Percentiles rank a stretch among this genome's conserved stretches.
Conservation (phyloP, 53 echinoderm and acorn worm species). For the Actinopyga echinites region DNA sequence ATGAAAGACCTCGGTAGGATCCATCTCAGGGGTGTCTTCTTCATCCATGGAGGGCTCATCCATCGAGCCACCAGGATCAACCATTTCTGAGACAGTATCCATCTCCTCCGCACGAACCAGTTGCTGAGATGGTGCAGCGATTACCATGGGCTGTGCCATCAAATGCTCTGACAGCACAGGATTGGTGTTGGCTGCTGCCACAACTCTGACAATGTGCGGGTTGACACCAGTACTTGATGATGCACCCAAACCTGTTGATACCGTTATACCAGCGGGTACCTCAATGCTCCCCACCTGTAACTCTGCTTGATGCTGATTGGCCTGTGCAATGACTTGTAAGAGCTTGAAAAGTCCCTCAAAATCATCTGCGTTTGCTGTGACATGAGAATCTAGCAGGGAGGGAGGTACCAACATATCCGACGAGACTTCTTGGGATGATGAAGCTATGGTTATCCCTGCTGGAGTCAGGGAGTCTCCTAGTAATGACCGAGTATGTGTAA, state of each 20-base stretch:
- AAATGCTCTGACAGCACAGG: background rate
- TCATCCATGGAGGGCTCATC: background rate
- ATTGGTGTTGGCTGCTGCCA: background rate
- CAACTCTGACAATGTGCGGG: background rate
- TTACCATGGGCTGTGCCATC: background rate
- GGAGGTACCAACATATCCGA: background rate
- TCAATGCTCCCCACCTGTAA: background rate
- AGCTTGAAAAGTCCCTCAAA: conserved; percentile 40
- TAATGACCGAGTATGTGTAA: conserved; percentile 28
- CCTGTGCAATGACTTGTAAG: conserved; percentile 32
- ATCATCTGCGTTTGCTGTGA: conserved; percentile 7
- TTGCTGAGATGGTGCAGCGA: background rate
- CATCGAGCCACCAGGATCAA: background rate
- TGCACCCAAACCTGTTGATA: background rate
- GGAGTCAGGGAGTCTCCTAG: background rate
- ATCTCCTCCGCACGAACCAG: background rate
- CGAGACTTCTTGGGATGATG: conserved; percentile 9
- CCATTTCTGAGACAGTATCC: background rate
- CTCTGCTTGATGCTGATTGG: background rate
- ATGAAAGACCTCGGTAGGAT: background rate
- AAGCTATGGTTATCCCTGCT: background rate
- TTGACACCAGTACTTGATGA: background rate
- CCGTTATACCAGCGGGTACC: background rate
- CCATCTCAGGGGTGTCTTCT: background rate
- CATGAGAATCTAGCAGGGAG: background rate